These are phyloP conservation scores for Alosa sapidissima DNA, from an alignment of 2,797 vertebrate genomes.

Conservation along the genomic window DNA sequence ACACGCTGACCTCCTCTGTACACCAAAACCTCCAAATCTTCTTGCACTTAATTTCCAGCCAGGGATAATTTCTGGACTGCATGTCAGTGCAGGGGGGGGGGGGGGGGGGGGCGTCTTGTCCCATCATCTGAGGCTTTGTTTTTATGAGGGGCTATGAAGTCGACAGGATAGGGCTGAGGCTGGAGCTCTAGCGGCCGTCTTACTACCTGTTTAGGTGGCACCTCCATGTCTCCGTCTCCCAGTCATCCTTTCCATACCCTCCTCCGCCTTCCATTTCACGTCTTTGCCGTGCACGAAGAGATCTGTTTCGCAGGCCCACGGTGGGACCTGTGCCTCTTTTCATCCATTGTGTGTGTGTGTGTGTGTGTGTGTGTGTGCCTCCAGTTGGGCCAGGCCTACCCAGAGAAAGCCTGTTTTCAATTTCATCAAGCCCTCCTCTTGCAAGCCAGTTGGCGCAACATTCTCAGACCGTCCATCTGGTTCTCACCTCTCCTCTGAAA, in stretches of 20 bases:
- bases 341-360: conserved; percentile 61
- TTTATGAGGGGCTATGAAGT: not conserved
- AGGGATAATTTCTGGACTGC: not conserved
- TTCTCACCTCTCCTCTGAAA: conserved; percentile 71
- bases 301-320: conserved; percentile 75
- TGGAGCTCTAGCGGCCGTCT: not conserved
- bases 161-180: not conserved
- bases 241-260: conserved; percentile 67
- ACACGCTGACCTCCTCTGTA: not conserved
- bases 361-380: conserved; percentile 1
- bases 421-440: conserved; percentile 69
- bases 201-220: conserved; percentile 22
- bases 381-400: conserved; percentile 68
- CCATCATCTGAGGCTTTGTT: not conserved
- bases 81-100: not conserved
- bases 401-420: conserved; percentile 71
- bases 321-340: conserved; percentile 71
- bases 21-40: not conserved
- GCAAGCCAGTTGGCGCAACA: conserved; percentile 63
- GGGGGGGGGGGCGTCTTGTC: not conserved
- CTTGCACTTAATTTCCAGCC: conserved; percentile 10
- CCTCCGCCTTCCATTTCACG: conserved; percentile 53
- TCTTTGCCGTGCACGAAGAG: conserved; percentile 58
- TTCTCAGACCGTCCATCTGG: conserved; percentile 75
- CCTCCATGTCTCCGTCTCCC: conserved; percentile 13